Evolutionary conservation across 1,140 invertebrate genomes (phyloP), one percentile per base, ranked within the genome.

Genomic region (Drosophila eugracilis): DNA sequence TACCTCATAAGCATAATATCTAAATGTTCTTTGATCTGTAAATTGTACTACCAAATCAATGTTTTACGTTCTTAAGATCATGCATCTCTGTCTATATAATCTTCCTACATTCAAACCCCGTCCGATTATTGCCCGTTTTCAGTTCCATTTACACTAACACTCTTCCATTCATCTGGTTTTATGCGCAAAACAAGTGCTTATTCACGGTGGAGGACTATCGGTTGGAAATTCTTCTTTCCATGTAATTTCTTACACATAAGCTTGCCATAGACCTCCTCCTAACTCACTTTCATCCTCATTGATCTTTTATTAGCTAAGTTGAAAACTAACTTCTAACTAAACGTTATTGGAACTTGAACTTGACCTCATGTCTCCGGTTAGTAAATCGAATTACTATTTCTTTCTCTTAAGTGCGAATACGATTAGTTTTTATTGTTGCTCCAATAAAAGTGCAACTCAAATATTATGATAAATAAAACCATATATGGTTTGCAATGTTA

Each of bases 11-110:
- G 28, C 28, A 53, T 53, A 28, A 60, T 59, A 63, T 83, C 70
- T 86, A 78, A 86, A 81, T 86, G 83, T 86, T 86, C 47, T 88
- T 85, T 62, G 62, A 84, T 75, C 65, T 84, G 79, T 84, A 75
- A 78, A 83, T 75, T 83, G 79, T 84, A 72, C 41, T 42, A 52
- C 26, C 42, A 58, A 59, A 65, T 45, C 37, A 67, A 26, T 69
- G 62, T 69, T 53, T 67, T 50, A 34, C 53, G 49, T 67, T 52
- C 48, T 50, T n/a, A 19, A 52, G 28, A 28, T 34, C 60, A 52
- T 67, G 60, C 62, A 69, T 71, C 42, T 53, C 28, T 69, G 30
- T 53, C 50, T 21, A 15, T 36, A 10, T 5, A 14, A 30, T 5
- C 37, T 19, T 9, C 12, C 14, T 28, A 34, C n/a, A 65, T 28